Percentiles rank a stretch among this genome's conserved stretches.
Evolutionary conservation across 2,888 invertebrate species (phyloP).

Genomic region (Ennomos erosarius): DNA sequence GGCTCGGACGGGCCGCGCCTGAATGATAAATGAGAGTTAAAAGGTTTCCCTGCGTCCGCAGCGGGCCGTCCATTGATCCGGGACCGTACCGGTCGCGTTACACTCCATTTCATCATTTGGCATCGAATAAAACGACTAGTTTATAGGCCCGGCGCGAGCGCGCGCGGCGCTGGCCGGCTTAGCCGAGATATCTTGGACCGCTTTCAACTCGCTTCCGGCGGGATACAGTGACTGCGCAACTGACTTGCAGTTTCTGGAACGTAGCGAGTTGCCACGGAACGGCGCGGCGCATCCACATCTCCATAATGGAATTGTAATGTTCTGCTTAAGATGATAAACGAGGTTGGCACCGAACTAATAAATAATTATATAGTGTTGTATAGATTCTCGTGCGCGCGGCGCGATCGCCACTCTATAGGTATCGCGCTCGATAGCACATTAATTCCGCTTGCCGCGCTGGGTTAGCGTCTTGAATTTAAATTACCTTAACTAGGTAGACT

Average conservation of each 20-base stretch:
- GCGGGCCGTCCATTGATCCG: slow-evolving; percentile 36
- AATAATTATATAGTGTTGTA: slow-evolving; percentile 12
- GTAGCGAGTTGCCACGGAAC: background rate
- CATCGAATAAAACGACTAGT: slow-evolving; percentile 32
- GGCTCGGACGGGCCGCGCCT: slow-evolving; percentile 30
- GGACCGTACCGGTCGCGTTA: slow-evolving; percentile 22
- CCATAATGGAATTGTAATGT: slow-evolving; percentile 32
- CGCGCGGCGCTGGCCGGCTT: slow-evolving; percentile 13
- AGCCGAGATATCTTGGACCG: slow-evolving; percentile 26
- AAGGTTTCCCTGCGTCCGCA: slow-evolving; percentile 44
- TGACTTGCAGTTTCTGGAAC: slow-evolving; percentile 24
- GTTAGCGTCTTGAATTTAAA: slow-evolving; percentile 22
- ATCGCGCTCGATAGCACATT: slow-evolving; percentile 22
- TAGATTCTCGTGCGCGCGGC: slow-evolving; percentile 2
- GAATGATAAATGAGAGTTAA: slow-evolving; percentile 60
- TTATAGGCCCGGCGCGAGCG: slow-evolving; percentile 28
- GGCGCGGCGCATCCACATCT: slow-evolving; percentile 22
- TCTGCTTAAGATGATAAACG: slow-evolving; percentile 24
- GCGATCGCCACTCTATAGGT: background rate
- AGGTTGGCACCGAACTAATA: slow-evolving; percentile 15
- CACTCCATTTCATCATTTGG: slow-evolving; percentile 39
- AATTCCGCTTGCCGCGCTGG: slow-evolving; percentile 18
- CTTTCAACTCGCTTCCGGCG: slow-evolving; percentile 20
- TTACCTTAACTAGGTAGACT: slow-evolving; percentile 12
- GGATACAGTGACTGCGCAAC: slow-evolving; percentile 25